Conservation (phyloP, 64 coral and sea anemone genomes). For the Stichodactyla helianthus region DNA sequence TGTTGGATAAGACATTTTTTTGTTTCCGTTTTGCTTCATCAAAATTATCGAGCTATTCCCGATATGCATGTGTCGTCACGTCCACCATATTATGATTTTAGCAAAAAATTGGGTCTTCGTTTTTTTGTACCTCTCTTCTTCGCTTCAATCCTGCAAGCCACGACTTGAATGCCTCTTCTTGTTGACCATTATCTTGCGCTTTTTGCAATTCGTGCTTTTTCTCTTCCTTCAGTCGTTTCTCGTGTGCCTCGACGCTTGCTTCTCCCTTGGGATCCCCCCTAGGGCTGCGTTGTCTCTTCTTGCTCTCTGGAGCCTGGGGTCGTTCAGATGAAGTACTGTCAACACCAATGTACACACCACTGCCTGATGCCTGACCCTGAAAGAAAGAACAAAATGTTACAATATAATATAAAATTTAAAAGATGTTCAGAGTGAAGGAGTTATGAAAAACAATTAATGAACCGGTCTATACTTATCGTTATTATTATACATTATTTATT, state of each 20-base stretch:
- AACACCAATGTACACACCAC: constrained; percentile 14
- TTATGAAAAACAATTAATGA: too few species aligned
- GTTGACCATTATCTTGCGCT: constrained; percentile 61
- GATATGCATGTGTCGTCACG: too few species aligned
- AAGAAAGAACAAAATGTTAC: neutral
- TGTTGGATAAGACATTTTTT: too few species aligned
- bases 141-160: constrained; percentile 70
- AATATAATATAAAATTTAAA: neutral
- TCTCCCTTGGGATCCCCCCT: constrained; percentile 48
- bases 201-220: constrained; percentile 65
- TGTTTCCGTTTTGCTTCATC: too few species aligned
- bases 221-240: constrained; percentile 60
- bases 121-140: constrained; percentile 62
- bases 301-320: constrained; percentile 19
- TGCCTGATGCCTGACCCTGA: constrained; percentile 3
- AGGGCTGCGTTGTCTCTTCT: constrained; percentile 81
- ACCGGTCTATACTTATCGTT: too few species aligned
- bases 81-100: too few species aligned
- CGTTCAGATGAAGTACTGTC: constrained; percentile 3
- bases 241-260: constrained; percentile 14
- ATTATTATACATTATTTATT: too few species aligned
- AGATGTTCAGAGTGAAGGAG: too few species aligned
- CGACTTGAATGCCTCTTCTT: constrained; percentile 83
- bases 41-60: too few species aligned
- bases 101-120: too few species aligned